A percentile compares a stretch with the other conserved stretches of the same genome.
Evolutionary conservation across 2,113 vertebrate species (phyloP).

Genomic region (Cololabis saira): DNA sequence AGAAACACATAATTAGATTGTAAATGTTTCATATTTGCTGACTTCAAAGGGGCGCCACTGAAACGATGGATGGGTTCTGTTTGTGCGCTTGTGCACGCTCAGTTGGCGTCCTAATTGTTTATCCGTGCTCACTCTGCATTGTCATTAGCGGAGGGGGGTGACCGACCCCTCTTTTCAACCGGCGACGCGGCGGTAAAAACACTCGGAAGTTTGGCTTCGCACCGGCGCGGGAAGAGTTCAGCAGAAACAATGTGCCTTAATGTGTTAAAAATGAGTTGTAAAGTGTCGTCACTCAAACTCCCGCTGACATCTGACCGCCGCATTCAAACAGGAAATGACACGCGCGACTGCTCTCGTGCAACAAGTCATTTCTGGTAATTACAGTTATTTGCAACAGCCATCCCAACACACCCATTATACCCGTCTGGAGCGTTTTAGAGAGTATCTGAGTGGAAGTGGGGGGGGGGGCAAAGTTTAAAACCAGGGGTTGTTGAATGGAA

Average conservation of each 20-base stretch:
- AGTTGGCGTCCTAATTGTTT: not conserved
- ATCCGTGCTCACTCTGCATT: slow-evolving; percentile 44
- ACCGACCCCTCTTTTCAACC: slow-evolving; percentile 65
- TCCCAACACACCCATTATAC: slow-evolving; percentile 79
- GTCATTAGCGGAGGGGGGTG: slow-evolving; percentile 66
- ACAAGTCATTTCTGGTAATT: slow-evolving; percentile 84
- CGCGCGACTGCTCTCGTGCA: slow-evolving; percentile 76
- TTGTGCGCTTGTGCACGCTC: slow-evolving; percentile 1
- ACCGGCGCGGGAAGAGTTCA: slow-evolving; percentile 59
- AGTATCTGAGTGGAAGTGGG: slow-evolving; percentile 6
- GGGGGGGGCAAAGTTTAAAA: slow-evolving; percentile 5
- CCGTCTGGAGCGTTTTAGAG: slow-evolving; percentile 74
- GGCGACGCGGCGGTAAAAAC: slow-evolving; percentile 39
- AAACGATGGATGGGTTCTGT: slow-evolving; percentile 34
- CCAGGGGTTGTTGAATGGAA: slow-evolving; percentile 57
- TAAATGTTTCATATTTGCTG: slow-evolving; percentile 74
- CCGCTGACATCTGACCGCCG: slow-evolving; percentile 70
- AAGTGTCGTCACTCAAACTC: slow-evolving; percentile 69
- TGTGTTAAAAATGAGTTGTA: slow-evolving; percentile 66
- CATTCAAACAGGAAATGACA: slow-evolving; percentile 76
- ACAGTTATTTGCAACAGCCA: slow-evolving; percentile 80
- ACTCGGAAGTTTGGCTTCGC: slow-evolving; percentile 55
- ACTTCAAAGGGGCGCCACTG: slow-evolving; percentile 73
- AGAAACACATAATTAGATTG: slow-evolving; percentile 72
- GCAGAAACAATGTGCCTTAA: slow-evolving; percentile 73